Evolutionary conservation across 2,113 vertebrate species (phyloP), one percentile per base, ranked within the genome.

Genomic region (Perca schrenkii): DNA sequence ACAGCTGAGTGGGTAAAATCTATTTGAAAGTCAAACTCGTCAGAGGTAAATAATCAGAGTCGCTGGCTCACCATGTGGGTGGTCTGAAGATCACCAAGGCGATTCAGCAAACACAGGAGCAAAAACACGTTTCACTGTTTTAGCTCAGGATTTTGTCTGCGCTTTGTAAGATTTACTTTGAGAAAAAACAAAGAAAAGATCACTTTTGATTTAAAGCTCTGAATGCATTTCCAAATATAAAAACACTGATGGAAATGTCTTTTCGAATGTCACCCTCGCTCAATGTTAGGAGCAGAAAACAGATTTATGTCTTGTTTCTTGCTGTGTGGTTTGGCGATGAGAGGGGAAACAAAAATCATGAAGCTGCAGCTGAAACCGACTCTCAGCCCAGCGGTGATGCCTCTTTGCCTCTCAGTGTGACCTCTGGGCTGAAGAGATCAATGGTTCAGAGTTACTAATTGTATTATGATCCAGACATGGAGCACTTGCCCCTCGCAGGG

Each of bases 391-490:
- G 75, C 71, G 52, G 21, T 31, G 3, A 15, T 17, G 80, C 70
- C 79, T 65, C 65, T 49, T 31, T 31, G 79, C 58, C 70, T 74
- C 68, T 25, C 52, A n/a, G 73, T 1, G 21, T 52, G 86, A 90
- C 89, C 90, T 70, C 57, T 17, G 74, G 66, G 70, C 82, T 14
- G 34, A 83, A 80, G 86, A 80, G 96, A 96, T 97, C 96, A 96
- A 88, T 86, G 86, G 95, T 95, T 94, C 96, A 95, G 90, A 96
- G 94, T 95, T 94, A 95, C 96, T 97, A 97, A 97, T 96, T 97
- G 96, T 95, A 96, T 97, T 97, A 96, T 95, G 95, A 97, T 97
- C 95, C 96, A 96, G 96, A 97, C 96, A 95, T 89, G 95, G 93
- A 96, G 95, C 89, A 96, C 96, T 96, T 95, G 95, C 91, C 96